phyloP scores from a whole-genome alignment of 2,113 vertebrate species.

The Mesocricetus auratus region DNA sequence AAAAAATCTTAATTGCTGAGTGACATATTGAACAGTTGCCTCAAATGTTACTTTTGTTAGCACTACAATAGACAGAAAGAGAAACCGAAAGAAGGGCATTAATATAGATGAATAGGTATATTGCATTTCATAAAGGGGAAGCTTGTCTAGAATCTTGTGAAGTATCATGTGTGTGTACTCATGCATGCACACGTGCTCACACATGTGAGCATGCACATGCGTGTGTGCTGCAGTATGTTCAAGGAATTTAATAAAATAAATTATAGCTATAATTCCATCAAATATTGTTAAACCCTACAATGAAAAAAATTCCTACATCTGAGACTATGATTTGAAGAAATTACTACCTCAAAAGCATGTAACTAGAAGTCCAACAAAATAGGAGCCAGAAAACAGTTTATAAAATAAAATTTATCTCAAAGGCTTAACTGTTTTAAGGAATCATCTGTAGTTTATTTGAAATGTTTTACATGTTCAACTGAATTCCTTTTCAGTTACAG shows the following conservation, averaged over 20 bases:
- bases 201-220: too few relatives aligned
- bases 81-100: not conserved
- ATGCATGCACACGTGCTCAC: too few relatives aligned
- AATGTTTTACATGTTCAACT: not conserved
- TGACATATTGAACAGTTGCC: not conserved
- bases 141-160: not conserved
- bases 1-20: not conserved
- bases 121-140: not conserved
- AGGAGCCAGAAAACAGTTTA: not conserved
- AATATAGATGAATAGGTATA: not conserved
- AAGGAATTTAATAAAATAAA: constrained; percentile 36
- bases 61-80: not conserved
- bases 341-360: not conserved
- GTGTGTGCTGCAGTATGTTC: not conserved
- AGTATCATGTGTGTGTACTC: not conserved
- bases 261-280: not conserved
- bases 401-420: constrained; percentile 35
- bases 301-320: not conserved
- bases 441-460: not conserved
- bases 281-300: not conserved
- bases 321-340: constrained; percentile 33
- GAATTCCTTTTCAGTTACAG: not conserved
- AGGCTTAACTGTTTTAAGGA: constrained; percentile 23
- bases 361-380: not conserved
- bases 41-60: not conserved